phyloP scores from a whole-genome alignment of 2,797 vertebrate species.

The Phataginus tetradactyla region DNA sequence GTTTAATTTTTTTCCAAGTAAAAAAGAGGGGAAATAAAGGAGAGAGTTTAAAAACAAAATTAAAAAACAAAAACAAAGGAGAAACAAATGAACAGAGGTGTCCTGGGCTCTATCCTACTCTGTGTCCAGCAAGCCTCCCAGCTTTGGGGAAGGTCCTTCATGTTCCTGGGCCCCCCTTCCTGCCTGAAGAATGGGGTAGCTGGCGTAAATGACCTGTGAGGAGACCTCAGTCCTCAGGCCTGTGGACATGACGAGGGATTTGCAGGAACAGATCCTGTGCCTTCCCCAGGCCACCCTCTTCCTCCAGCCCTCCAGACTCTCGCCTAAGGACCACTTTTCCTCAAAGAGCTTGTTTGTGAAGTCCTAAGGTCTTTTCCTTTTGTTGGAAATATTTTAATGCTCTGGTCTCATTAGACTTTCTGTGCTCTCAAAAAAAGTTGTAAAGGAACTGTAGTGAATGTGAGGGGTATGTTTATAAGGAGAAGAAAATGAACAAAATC shows the following conservation, averaged over 20 bases:
- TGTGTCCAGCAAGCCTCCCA: not conserved
- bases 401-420: not conserved
- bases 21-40: not conserved
- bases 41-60: slow-evolving; percentile 17
- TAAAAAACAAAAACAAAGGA: not conserved
- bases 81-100: not conserved
- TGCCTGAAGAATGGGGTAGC: not conserved
- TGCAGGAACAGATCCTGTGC: not conserved
- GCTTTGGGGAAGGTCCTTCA: not conserved
- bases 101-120: too few species aligned
- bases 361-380: not conserved
- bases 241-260: not conserved
- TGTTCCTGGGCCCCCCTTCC: not conserved
- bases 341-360: not conserved
- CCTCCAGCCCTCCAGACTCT: not conserved
- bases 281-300: not conserved
- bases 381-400: not conserved
- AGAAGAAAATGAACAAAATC: not conserved
- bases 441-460: not conserved
- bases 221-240: not conserved
- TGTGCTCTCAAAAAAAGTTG: not conserved
- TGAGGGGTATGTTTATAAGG: not conserved
- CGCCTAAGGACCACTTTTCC: not conserved
- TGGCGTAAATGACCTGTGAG: not conserved
- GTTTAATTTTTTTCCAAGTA: not conserved